Conservation (phyloP, 2,113 vertebrate species). For the Urocolius indicus region DNA sequence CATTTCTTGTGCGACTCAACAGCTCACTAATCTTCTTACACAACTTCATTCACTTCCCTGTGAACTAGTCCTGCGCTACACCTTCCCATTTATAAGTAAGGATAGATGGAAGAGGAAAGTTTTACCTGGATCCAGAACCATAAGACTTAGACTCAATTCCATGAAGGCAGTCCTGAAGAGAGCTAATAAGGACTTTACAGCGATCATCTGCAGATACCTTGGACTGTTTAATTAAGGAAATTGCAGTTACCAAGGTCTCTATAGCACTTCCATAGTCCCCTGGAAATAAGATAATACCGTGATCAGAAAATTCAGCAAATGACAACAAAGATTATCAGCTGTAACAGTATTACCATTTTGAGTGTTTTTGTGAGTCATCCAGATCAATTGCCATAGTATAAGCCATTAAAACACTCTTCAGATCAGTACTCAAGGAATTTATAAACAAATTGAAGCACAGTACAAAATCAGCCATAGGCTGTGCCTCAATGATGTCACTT, state of each 20-base stretch:
- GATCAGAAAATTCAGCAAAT: background rate
- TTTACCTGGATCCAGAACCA: constrained; percentile 94
- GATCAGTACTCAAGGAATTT: background rate
- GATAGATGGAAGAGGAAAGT: constrained; percentile 73
- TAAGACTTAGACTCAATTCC: constrained; percentile 99
- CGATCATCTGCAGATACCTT: constrained; percentile 98
- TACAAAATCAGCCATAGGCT: background rate
- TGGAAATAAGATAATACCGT: constrained; percentile 47
- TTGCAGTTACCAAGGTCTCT: constrained; percentile 98
- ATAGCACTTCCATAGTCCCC: constrained; percentile 99
- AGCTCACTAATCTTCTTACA: background rate
- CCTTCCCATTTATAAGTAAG: background rate
- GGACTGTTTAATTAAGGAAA: constrained; percentile 99
- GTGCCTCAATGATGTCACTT: background rate
- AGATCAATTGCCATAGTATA: background rate
- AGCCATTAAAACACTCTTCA: background rate
- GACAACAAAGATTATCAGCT: background rate
- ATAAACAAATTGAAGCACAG: background rate
- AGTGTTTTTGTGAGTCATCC: background rate
- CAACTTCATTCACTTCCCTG: background rate
- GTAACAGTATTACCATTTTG: background rate
- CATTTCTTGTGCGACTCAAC: background rate
- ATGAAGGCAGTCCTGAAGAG: constrained; percentile 97
- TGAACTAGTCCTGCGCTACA: background rate
- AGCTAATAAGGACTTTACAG: constrained; percentile 99